These are phyloP conservation scores for Noctuana brunneofusca DNA, from an alignment of 2,888 invertebrate species.

Conservation along the genomic window DNA sequence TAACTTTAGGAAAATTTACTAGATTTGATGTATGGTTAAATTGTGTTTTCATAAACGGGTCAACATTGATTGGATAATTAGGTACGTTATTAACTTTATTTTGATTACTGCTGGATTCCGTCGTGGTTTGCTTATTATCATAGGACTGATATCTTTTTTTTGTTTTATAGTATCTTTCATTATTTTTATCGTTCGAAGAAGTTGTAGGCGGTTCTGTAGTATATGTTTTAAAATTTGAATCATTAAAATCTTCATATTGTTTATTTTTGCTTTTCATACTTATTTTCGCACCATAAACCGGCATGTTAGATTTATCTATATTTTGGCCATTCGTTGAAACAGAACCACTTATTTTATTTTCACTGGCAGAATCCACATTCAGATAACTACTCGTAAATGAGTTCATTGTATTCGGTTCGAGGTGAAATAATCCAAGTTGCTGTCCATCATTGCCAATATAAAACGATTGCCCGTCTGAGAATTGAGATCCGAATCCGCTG, in stretches of 20 bases:
- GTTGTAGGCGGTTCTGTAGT: constrained; percentile 46
- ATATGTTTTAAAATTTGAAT: constrained; percentile 53
- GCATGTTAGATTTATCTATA: constrained; percentile 51
- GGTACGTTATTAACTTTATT: constrained; percentile 48
- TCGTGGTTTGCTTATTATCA: constrained; percentile 50
- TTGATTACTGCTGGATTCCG: constrained; percentile 52
- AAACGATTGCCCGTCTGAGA: constrained; percentile 51
- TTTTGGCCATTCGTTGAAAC: constrained; percentile 46
- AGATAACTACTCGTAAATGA: constrained; percentile 50
- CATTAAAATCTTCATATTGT: constrained; percentile 50
- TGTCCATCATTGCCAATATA: constrained; percentile 49
- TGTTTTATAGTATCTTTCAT: constrained; percentile 36
- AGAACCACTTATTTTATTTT: constrained; percentile 50
- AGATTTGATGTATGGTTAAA: constrained; percentile 46
- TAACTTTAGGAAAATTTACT: constrained; percentile 64
- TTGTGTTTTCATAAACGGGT: constrained; percentile 49
- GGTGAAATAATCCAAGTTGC: constrained; percentile 58
- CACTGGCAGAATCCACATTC: constrained; percentile 48
- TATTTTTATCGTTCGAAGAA: constrained; percentile 33
- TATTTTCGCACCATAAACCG: constrained; percentile 71
- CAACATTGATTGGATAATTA: constrained; percentile 49
- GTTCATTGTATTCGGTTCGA: constrained; percentile 55
- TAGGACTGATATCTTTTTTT: constrained; percentile 46
- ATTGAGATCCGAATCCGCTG: constrained; percentile 52
- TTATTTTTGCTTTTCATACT: constrained; percentile 56